phyloP scores from a whole-genome alignment of 1,140 invertebrate species.

The Brachionus koreanus region DNA sequence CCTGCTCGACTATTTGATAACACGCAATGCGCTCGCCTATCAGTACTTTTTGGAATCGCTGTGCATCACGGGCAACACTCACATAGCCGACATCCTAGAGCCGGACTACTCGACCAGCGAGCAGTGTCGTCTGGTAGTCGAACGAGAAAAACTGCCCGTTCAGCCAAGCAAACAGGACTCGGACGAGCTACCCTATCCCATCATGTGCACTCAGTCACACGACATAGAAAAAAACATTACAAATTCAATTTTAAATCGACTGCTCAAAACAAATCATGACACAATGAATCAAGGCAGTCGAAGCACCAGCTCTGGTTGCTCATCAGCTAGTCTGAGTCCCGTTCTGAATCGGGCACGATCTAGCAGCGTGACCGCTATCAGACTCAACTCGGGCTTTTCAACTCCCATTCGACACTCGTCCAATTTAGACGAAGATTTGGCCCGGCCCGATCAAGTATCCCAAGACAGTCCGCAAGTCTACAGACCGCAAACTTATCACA shows the following conservation, averaged over 20 bases:
- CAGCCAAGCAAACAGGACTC: background rate
- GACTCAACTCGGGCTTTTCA: background rate
- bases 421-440: too few relatives aligned
- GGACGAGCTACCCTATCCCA: background rate
- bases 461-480: background rate
- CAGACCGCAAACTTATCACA: background rate
- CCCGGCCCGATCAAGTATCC: background rate
- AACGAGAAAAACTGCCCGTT: constrained; percentile 14
- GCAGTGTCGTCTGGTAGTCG: background rate
- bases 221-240: background rate
- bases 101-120: constrained; percentile 27
- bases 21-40: constrained; percentile 31
- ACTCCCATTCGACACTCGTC: background rate
- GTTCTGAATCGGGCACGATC: background rate
- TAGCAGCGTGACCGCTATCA: background rate
- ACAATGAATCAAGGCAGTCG: background rate
- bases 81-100: constrained; percentile 28
- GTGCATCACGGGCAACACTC: background rate
- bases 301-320: background rate
- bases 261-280: background rate
- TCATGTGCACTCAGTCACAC: constrained; percentile 6
- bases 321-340: background rate
- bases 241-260: background rate
- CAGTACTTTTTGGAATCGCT: constrained; percentile 39
- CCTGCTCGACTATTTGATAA: constrained; percentile 28